phyloP scores from a whole-genome alignment of 1,140 invertebrate species.

The Capitella teleta region DNA sequence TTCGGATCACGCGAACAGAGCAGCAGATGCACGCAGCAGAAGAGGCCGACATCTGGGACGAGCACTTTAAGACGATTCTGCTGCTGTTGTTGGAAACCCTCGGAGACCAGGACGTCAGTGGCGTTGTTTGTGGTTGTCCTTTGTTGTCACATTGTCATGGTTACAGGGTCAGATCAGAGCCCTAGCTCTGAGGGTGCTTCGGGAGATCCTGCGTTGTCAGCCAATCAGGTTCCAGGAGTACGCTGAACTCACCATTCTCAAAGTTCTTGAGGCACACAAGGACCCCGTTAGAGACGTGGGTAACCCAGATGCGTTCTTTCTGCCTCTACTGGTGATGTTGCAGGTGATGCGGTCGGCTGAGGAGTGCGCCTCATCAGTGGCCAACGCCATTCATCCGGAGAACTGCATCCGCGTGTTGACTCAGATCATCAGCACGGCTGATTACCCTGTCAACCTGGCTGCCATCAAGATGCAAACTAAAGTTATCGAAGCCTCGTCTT shows the following conservation, averaged over 20 bases:
- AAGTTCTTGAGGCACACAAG: conserved; percentile 73
- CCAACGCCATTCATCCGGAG: conserved; percentile 58
- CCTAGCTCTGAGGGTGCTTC: conserved; percentile 61
- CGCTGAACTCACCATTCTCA: conserved; percentile 74
- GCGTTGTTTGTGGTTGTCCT: no score
- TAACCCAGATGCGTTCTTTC: not conserved
- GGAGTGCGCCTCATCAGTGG: conserved; percentile 59
- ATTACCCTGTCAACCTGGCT: conserved; percentile 74
- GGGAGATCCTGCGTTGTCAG: conserved; percentile 69
- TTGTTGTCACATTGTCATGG: conserved; percentile 4
- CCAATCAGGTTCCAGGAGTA: conserved; percentile 67
- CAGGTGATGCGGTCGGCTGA: conserved; percentile 51
- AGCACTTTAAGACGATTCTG: conserved; percentile 58
- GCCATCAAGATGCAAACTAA: conserved; percentile 87
- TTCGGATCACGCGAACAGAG: conserved; percentile 42
- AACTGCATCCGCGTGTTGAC: conserved; percentile 56
- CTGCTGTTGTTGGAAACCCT: conserved; percentile 62
- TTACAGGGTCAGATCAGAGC: conserved; percentile 45
- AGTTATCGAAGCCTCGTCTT: conserved; percentile 37
- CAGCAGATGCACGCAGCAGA: no score
- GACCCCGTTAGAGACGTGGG: conserved; percentile 60
- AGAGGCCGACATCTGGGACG: conserved; percentile 40
- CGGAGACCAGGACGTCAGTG: conserved; percentile 51
- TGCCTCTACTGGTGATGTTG: conserved; percentile 11
- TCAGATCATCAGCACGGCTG: conserved; percentile 72